Evolutionary conservation across 2,797 vertebrate species (phyloP).

Genomic region (Coracias cyanogaster): DNA sequence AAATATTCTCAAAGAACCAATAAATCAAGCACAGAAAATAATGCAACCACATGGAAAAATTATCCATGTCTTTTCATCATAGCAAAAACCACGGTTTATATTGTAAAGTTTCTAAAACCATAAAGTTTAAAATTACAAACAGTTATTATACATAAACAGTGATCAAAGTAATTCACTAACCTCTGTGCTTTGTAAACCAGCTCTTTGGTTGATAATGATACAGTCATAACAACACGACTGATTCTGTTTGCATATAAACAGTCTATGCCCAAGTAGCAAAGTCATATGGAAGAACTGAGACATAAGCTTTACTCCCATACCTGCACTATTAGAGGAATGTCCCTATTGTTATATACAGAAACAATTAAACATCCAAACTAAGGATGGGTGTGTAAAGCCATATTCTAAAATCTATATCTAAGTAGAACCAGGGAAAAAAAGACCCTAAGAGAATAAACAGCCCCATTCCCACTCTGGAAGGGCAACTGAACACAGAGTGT

Average conservation of each 20-base stretch:
- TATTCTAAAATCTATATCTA: not conserved
- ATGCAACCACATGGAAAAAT: not conserved
- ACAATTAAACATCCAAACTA: not conserved
- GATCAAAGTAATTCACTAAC: not conserved
- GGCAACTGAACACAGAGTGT: not conserved
- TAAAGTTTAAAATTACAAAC: not conserved
- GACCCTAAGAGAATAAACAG: not conserved
- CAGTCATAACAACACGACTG: not conserved
- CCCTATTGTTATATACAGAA: not conserved
- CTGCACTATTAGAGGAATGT: not conserved
- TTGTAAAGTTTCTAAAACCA: not conserved
- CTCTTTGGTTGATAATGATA: not conserved
- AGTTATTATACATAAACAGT: not conserved
- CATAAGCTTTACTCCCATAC: not conserved
- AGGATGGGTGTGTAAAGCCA: fast-evolving
- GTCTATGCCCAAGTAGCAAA: not conserved
- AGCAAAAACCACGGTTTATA: not conserved
- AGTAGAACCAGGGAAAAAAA: not conserved
- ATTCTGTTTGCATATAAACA: not conserved
- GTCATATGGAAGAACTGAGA: not conserved
- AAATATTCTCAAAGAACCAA: not conserved
- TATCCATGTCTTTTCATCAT: not conserved
- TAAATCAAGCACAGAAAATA: not conserved
- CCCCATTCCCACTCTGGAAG: not conserved
- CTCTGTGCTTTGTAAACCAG: not conserved